Conservation (phyloP, 2,113 vertebrate genomes). For the zebrafish (Danio rerio) region DNA sequence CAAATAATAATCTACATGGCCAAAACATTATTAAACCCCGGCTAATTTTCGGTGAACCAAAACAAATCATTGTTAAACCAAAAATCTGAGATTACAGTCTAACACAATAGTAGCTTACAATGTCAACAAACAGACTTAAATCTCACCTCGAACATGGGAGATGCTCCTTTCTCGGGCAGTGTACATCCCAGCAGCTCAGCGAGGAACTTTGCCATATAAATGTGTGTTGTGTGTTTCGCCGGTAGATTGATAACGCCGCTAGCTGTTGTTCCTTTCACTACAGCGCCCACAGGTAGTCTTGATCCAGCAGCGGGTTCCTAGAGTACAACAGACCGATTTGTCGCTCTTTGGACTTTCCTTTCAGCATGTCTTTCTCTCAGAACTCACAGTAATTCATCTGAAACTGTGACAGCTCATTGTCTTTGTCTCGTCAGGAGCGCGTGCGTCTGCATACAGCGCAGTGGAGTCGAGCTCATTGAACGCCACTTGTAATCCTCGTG, state of each 20-base stretch:
- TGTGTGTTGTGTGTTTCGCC: conserved; percentile 38
- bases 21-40: too few species aligned
- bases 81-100: neutral
- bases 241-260: neutral
- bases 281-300: conserved; percentile 31
- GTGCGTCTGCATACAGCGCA: neutral
- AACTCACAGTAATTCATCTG: neutral
- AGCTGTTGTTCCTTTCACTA: neutral
- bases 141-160: conserved; percentile 80
- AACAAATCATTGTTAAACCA: neutral
- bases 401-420: conserved; percentile 29
- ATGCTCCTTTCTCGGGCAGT: conserved; percentile 77
- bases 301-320: conserved; percentile 16
- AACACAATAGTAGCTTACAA: neutral
- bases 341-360: conserved; percentile 16
- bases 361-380: neutral
- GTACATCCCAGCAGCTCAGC: conserved; percentile 82
- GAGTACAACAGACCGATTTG: conserved; percentile 5
- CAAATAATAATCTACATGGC: too few species aligned
- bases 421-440: conserved; percentile 25
- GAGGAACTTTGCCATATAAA: conserved; percentile 86
- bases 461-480: conserved; percentile 2
- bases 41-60: neutral
- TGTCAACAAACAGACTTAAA: conserved; percentile 14
- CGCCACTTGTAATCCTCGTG: conserved; percentile 10